Evolutionary conservation across 2,888 invertebrate genomes (phyloP), one percentile per base, ranked within the genome.

Genomic region (Chorisops tibialis): DNA sequence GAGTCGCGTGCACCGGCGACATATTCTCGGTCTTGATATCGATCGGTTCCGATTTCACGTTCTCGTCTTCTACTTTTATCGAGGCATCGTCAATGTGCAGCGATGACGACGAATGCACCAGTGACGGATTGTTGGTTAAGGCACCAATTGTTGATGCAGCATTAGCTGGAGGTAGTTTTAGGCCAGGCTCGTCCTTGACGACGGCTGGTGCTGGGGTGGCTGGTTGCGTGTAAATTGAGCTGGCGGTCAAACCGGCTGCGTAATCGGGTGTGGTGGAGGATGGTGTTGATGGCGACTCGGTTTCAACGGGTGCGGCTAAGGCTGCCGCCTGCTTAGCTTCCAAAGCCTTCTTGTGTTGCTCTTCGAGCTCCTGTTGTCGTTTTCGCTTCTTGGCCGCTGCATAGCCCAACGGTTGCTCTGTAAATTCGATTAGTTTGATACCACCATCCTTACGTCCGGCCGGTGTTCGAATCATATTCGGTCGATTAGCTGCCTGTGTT

Each of bases 351-450:
- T 84, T 86, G 66, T 80, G 81, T 47, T 83, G 85, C 69, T 84
- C 87, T 71, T 87, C 88, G 49, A 86, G 70, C 71, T 87, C 87
- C 70, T 89, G 87, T 79, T 89, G 87, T 70, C 90, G 87, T 75
- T 92, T 87, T 69, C 95, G 84, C 77, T 95, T 91, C 75, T 96
- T 96, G 14, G 93, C 92, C 48, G 87, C 87, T 0, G 88, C 87
- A 75, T 86, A 88, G 9, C 91, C 91, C 30, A 92, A 78, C 0
- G 96, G 96, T 73, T 95, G 93, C 73, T 97, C 96, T 3, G 90
- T 87, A 70, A 97, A 94, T 75, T 96, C 96, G 39, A 97, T 80
- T 50, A 97, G 81, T 80, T 97, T 97, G 69, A 96, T 95, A 62
- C 96, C 96, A 58, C 95, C 90, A 75, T 93, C 96, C 80, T 86